These are phyloP conservation scores for Plagiodera versicolora DNA, from an alignment of 2,888 invertebrate species.

Conservation along the genomic window DNA sequence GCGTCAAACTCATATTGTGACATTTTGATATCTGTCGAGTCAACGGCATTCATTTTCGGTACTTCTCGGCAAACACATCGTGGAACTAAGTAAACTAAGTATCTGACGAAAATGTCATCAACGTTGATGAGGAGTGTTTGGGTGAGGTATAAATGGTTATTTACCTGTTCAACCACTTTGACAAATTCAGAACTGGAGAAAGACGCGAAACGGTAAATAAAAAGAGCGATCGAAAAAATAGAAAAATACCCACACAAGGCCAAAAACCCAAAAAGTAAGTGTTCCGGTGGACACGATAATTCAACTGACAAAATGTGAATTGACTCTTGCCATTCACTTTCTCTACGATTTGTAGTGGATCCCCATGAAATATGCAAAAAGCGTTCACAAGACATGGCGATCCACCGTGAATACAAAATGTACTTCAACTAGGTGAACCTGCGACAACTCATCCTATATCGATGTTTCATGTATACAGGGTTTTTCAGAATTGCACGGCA, in stretches of 20 bases:
- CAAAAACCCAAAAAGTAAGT: conserved; percentile 32
- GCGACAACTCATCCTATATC: neutral
- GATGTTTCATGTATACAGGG: neutral
- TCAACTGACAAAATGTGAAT: conserved; percentile 38
- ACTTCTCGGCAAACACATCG: too few species aligned
- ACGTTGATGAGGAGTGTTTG: too few species aligned
- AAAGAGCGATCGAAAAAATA: conserved; percentile 27
- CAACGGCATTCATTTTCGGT: too few species aligned
- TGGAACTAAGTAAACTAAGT: too few species aligned
- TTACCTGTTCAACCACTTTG: neutral
- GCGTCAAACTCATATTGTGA: too few species aligned
- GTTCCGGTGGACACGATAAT: conserved; percentile 31
- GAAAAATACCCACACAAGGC: conserved; percentile 29
- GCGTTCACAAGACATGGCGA: conserved; percentile 21
- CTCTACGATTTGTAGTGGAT: conserved; percentile 25
- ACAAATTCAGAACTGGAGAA: conserved; percentile 16
- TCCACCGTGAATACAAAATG: conserved; percentile 10
- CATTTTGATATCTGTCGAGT: too few species aligned
- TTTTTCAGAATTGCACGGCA: neutral
- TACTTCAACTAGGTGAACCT: conserved; percentile 11
- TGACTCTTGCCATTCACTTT: conserved; percentile 37
- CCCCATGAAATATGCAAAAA: conserved; percentile 22
- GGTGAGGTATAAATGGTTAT: too few species aligned
- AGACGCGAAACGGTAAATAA: conserved; percentile 13
- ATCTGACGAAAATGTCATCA: too few species aligned